Evolutionary conservation across 2,888 invertebrate species (phyloP), one percentile per base, ranked within the genome.

Genomic region (Microchrysa polita): DNA sequence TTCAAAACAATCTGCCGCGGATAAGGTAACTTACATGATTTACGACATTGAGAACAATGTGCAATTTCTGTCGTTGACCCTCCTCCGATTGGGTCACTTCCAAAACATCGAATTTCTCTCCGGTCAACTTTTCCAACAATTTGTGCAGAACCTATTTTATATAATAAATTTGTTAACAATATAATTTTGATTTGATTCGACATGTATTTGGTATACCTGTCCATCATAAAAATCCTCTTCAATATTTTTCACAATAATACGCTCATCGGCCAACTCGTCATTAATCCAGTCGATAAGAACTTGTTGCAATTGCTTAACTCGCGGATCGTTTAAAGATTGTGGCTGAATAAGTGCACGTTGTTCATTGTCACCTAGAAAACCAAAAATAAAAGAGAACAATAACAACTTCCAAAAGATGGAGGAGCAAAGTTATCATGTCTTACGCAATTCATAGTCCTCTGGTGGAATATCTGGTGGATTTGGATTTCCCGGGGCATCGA

Each of bases 1-100:
- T 16, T 23, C 1, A 61, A 60, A 14, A 65, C 5, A 44, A 22
- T 60, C 9, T 42, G 20, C n/a, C n/a, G n/a, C n/a, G n/a, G n/a
- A n/a, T n/a, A 34, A 67, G 71, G 73, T 48, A 63, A 53, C 79
- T 79, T 81, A 96, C 93, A 82, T 92, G 90, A 85, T 97, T 97
- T 16, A 96, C 94, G 76, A 94, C 92, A 78, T 92, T 91, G 55
- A 99, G 86, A 48, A 98, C 97, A 75, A 96, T 91, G 74, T 91
- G 89, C 42, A 99, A 86, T 82, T 99, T 99, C 82, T 98, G 96
- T 76, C 95, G 92, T 84, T 99, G 99, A 0, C 97, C 96, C 83
- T 96, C 96, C 84, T 98, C 98, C 0, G 97, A 97, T 84, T 98
- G 98, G 0, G 98, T 97, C 1, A 99, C 98, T 87, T 99, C 98